Percentiles rank a stretch among this genome's conserved stretches.
phyloP scores from a whole-genome alignment of 2,888 invertebrate species.

The Sesia apiformis region DNA sequence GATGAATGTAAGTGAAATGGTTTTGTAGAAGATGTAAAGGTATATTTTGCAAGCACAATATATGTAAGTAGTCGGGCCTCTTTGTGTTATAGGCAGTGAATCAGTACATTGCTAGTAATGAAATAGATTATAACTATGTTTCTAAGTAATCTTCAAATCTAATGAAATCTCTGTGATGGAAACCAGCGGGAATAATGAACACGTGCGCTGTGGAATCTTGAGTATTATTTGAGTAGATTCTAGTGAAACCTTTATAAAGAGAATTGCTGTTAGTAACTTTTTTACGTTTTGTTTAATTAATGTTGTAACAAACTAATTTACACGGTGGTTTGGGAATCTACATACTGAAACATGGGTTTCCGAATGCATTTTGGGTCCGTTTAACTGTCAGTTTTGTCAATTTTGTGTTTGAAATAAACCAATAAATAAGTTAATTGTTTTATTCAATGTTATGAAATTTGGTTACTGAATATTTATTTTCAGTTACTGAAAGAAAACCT shows the following conservation, averaged over 20 bases:
- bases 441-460: no score
- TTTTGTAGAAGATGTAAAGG: constrained; percentile 35
- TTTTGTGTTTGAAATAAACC: constrained; percentile 72
- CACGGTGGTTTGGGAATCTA: constrained; percentile 57
- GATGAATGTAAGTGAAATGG: constrained; percentile 62
- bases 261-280: constrained; percentile 68
- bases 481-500: no score
- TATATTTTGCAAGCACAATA: constrained; percentile 59
- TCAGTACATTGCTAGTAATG: constrained; percentile 60
- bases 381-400: constrained; percentile 67
- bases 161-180: constrained; percentile 68
- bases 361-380: constrained; percentile 58
- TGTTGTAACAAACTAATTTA: constrained; percentile 66
- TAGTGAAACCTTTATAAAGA: constrained; percentile 53
- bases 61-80: constrained; percentile 33
- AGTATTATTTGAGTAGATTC: constrained; percentile 65
- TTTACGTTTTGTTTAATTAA: constrained; percentile 58
- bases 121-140: constrained; percentile 56
- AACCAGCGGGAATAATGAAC: constrained; percentile 57
- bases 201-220: constrained; percentile 55
- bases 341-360: constrained; percentile 42
- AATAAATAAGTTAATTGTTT: constrained; percentile 33
- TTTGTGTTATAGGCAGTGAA: constrained; percentile 49
- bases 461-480: no score
- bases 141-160: constrained; percentile 55